Evolutionary conservation across 2,888 invertebrate species (phyloP), one percentile per base, ranked within the genome.

Genomic region (Ligdia adustata): DNA sequence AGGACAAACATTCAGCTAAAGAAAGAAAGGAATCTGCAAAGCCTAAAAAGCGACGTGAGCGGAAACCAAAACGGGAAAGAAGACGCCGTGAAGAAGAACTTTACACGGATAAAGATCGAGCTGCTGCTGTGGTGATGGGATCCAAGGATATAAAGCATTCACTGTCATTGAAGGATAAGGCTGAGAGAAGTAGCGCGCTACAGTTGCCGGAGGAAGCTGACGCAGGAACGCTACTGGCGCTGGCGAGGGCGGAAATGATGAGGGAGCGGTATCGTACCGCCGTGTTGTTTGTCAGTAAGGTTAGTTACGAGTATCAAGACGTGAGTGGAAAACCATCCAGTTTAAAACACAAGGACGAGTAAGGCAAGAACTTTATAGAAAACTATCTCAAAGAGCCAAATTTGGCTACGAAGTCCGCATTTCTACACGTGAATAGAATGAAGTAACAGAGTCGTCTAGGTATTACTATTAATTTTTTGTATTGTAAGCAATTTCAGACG

Each of bases 71-170:
- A 51, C 79, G 87, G 1, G 88, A 89, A 39, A 74, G 79, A 46
- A 67, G 87, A 24, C 66, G 77, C 22, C 72, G 86, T 3, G 83
- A 90, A 52, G 96, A 96, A 61, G 97, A 97, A 69, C 82, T 95
- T 12, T 97, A 97, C 69, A 97, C 97, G 11, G 97, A 97, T 74
- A 97, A 97, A 70, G 97, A 97, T 74, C 91, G 97, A 3, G 97
- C 97, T 0, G 97, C 97, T 0, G 97, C 97, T 0, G 97, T 97
- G 9, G 95, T 96, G 67, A 92, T 95, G 92, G 96, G 96, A 0
- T 94, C 93, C n/a, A 94, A 93, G 53, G 97, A 97, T 72, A 97
- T 97, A 53, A 97, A 97, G 70, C 94, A 95, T 59, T 96, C 95
- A 20, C 81, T 97, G 55, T 95, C 93, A 69, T 89, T 95, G 62